phyloP scores from a whole-genome alignment of 2,888 invertebrate species.

The Cheilosia variabilis region DNA sequence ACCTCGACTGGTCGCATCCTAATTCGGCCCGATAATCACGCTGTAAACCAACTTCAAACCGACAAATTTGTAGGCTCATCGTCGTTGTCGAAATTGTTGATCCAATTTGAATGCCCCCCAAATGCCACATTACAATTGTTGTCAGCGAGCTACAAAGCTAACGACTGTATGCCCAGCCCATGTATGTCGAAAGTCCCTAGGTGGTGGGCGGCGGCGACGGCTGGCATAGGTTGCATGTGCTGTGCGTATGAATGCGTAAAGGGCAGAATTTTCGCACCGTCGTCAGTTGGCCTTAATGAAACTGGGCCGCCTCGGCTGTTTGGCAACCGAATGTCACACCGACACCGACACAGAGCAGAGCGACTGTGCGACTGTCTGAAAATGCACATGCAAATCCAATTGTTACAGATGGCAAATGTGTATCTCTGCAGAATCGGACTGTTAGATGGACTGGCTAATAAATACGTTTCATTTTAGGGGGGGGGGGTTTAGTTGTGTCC shows the following conservation, averaged over 20 bases:
- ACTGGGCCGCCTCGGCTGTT: constrained; percentile 40
- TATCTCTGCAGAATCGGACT: constrained; percentile 39
- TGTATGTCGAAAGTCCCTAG: constrained; percentile 47
- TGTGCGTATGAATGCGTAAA: constrained; percentile 63
- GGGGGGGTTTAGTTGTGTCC: constrained; percentile 54
- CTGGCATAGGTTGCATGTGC: background rate
- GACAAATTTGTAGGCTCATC: constrained; percentile 59
- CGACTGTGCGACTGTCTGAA: constrained; percentile 36
- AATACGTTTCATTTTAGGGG: constrained; percentile 64
- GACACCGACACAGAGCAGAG: constrained; percentile 37
- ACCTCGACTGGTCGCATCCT: constrained; percentile 67
- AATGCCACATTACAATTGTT: constrained; percentile 74
- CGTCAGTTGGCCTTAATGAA: constrained; percentile 71
- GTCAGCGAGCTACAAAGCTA: constrained; percentile 68
- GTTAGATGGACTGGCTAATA: constrained; percentile 64
- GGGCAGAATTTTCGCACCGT: constrained; percentile 66
- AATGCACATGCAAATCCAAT: constrained; percentile 69
- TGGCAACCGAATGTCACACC: constrained; percentile 52
- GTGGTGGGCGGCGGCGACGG: constrained; percentile 1
- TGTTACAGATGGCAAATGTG: constrained; percentile 69
- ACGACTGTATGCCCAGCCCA: constrained; percentile 28
- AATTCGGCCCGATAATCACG: constrained; percentile 73
- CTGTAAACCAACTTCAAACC: constrained; percentile 73
- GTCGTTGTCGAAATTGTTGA: constrained; percentile 66
- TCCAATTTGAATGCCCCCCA: constrained; percentile 72